Base-by-base conservation (phyloP, 2,888 invertebrate species). In the Drosophila stalkeri region DNA sequence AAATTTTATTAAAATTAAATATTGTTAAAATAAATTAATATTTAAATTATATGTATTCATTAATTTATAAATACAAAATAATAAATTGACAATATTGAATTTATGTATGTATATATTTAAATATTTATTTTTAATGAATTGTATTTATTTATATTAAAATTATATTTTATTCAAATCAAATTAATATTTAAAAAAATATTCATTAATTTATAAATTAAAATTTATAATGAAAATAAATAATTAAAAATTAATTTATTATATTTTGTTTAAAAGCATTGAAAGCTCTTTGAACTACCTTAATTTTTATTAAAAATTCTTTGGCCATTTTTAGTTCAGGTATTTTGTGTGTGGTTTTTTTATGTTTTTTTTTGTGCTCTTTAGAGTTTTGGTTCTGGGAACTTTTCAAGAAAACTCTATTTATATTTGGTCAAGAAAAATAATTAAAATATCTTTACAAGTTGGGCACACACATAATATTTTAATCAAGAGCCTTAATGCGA, bases 381-480 rank as follows among this genome's bases (percentile, higher is more conserved):
- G 35, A 64, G n/a, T 49, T 52, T 56, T 54, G 37, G 20, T 39
- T 16, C 49, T 27, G 44, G 11, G 41, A 59, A 55, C 44, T 61
- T 64, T 67, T 49, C 3, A 47, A 39, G 46, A 27, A 69, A 64
- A 60, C 47, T 43, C 73, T 72, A 52, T 86, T 74, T 66, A 44
- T 55, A 43, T 66, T 80, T 64, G 43, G 37, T 51, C 16, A 69
- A 61, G 78, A 57, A 72, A 72, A 73, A 68, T 85, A 87, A 85
- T 85, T 85, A 82, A 82, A 85, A 74, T 47, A 62, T 60, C 49
- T 63, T 56, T 47, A 51, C 63, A 65, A 41, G 59, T 67, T 51
- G 43, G 12, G 14, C 18, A 18, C 51, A 23, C 31, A n/a, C 23
- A 55, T 67, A 56, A 88, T 75, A 75, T 72, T 82, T 88, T 75